Base-by-base conservation (phyloP, 2,888 invertebrate genomes). In the Melikaiella ostensackeni region DNA sequence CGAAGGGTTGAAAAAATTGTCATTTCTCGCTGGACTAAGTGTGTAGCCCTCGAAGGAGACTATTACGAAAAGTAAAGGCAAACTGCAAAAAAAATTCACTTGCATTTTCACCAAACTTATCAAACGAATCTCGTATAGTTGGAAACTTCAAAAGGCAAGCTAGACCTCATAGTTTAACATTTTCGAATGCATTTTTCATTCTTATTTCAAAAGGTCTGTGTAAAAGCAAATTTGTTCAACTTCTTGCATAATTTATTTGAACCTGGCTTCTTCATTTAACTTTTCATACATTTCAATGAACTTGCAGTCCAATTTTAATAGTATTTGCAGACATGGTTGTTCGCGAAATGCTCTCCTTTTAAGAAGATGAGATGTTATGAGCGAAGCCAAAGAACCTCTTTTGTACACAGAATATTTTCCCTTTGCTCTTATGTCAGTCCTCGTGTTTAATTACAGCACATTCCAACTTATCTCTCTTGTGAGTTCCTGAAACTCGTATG, bases 361-460 rank as follows among this genome's bases (percentile, higher is more conserved):
- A 55, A 8, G 4, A 55, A 55, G 9, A 55, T 55, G 55, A 55
- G 55, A 55, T 55, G 21, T 50, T 66, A 46, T 30, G 9, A 66
- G 42, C 66, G 30, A 38, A 42, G 24, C 27, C 42, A 66, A 66
- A 66, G 66, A 66, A 66, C 16, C 66, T 27, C 66, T 66, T 66
- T 46, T 66, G 19, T 42, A 27, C 46, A 46, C 42, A 55, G 66
- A 21, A 66, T 66, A 66, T 66, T 66, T 66, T 66, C 46, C 27
- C 27, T 66, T 19, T 27, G 27, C 66, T 46, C 46, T 38, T 38
- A 16, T 66, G 66, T 46, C 66, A 66, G 46, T 46, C 42, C 46
- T 66, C 46, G 46, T 66, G 66, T 24, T 66, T 66, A 66, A 66
- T 66, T 66, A 66, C 46, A 46, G 27, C 66, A 66, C 46, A 66